A percentile compares a stretch with the other conserved stretches of the same genome.
These are phyloP conservation scores for Conomelus anceps DNA, from an alignment of 2,888 invertebrate species.

Conservation along the genomic window DNA sequence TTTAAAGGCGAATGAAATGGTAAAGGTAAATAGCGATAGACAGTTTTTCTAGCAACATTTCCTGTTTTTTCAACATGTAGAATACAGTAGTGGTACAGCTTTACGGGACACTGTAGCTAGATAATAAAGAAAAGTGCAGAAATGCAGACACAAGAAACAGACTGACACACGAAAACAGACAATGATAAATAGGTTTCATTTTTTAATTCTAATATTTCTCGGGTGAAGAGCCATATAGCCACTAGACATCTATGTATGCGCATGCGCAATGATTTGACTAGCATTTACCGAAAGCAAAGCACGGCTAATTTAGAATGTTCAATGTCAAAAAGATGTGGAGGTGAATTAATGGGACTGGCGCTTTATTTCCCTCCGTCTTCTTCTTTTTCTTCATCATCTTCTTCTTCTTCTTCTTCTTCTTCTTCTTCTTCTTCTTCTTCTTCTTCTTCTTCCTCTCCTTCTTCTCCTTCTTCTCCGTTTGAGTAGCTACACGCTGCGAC, in stretches of 20 bases:
- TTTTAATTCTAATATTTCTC: not conserved
- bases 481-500: too few relatives aligned
- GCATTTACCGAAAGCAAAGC: not conserved
- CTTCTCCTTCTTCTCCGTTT: not conserved
- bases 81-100: too few relatives aligned
- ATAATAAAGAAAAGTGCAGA: too few relatives aligned
- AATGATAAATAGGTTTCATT: not conserved
- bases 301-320: not conserved
- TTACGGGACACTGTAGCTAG: too few relatives aligned
- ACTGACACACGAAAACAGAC: too few relatives aligned
- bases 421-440: not conserved
- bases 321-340: not conserved
- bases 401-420: not conserved
- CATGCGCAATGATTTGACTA: not conserved
- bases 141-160: too few relatives aligned
- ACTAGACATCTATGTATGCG: not conserved
- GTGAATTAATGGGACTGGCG: not conserved
- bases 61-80: too few relatives aligned
- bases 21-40: too few relatives aligned
- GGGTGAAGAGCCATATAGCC: not conserved
- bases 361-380: not conserved
- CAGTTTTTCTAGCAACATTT: not conserved
- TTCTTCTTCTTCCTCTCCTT: not conserved
- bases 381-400: not conserved
- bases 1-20: too few relatives aligned